Evolutionary conservation across 2,888 invertebrate genomes (phyloP).

Genomic region (Drosophila meridiana): DNA sequence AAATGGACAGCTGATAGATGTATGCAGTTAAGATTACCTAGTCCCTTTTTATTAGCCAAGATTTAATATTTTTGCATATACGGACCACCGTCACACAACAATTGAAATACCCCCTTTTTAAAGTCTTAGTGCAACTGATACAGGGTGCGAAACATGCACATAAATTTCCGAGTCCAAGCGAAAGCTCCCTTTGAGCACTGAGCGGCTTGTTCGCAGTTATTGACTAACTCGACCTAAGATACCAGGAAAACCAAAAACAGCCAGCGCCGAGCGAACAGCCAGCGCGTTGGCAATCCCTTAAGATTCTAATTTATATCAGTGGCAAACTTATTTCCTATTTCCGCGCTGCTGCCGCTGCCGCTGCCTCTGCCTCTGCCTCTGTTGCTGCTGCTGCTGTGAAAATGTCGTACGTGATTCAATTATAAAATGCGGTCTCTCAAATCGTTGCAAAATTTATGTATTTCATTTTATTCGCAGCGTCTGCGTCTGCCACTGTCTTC

Average conservation of each 20-base stretch:
- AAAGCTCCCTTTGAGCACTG: slow-evolving; percentile 40
- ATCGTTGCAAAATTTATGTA: slow-evolving; percentile 84
- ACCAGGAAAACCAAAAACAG: slow-evolving; percentile 11
- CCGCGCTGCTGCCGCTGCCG: slow-evolving; percentile 52
- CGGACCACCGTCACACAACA: too few relatives aligned
- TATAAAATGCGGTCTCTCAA: slow-evolving; percentile 84
- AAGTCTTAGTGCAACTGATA: background rate
- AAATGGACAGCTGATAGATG: background rate
- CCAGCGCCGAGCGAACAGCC: background rate
- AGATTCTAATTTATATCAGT: slow-evolving; percentile 81
- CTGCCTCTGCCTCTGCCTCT: slow-evolving; percentile 40
- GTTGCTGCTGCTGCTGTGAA: slow-evolving; percentile 58
- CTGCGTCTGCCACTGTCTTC: slow-evolving; percentile 46
- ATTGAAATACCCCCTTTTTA: background rate
- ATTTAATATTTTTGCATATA: too few relatives aligned
- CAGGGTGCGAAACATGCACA: slow-evolving; percentile 41
- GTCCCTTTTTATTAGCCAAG: too few relatives aligned
- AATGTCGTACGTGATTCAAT: slow-evolving; percentile 85
- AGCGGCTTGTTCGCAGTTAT: slow-evolving; percentile 46
- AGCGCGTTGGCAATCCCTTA: slow-evolving; percentile 70
- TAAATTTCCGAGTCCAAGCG: slow-evolving; percentile 49
- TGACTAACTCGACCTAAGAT: slow-evolving; percentile 61
- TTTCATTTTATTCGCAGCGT: slow-evolving; percentile 79
- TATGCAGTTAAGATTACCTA: too few relatives aligned
- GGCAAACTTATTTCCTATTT: slow-evolving; percentile 78